A percentile compares a stretch with the other conserved stretches of the same genome.
These are phyloP conservation scores for Crax fasciolata DNA, from an alignment of 2,797 vertebrate species.

Conservation along the genomic window DNA sequence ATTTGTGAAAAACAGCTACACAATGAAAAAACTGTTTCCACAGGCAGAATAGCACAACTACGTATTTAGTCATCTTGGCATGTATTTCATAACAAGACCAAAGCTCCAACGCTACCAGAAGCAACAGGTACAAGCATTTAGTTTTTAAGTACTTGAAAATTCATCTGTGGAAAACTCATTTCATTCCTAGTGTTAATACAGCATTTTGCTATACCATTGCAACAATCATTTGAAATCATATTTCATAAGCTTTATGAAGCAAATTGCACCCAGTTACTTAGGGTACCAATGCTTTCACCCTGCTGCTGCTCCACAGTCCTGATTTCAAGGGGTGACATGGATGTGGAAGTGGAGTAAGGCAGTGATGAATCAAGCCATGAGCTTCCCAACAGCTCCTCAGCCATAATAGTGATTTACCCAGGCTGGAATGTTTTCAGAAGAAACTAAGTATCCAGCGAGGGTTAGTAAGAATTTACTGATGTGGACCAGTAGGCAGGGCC, in stretches of 20 bases:
- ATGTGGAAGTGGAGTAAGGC: neutral
- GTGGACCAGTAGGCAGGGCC: neutral
- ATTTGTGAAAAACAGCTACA: neutral
- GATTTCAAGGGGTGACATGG: neutral
- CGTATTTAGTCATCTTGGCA: neutral
- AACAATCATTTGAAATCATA: fast-evolving
- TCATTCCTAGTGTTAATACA: neutral
- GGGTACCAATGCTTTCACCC: neutral
- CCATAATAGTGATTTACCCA: neutral
- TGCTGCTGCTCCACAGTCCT: neutral
- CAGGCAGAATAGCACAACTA: neutral
- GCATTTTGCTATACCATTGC: fast-evolving
- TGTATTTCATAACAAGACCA: neutral
- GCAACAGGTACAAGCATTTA: neutral
- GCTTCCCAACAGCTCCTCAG: conserved; percentile 16
- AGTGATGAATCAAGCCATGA: neutral
- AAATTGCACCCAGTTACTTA: neutral
- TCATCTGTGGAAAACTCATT: neutral
- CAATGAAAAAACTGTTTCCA: neutral
- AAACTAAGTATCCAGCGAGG: neutral
- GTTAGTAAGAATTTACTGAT: conserved; percentile 14
- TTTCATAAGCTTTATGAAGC: neutral
- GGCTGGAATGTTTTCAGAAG: conserved; percentile 4
- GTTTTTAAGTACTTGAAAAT: neutral
- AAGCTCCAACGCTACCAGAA: neutral